These are phyloP conservation scores for Drosophila aff. DNA, from an alignment of 1,140 invertebrate genomes.

Conservation along the genomic window DNA sequence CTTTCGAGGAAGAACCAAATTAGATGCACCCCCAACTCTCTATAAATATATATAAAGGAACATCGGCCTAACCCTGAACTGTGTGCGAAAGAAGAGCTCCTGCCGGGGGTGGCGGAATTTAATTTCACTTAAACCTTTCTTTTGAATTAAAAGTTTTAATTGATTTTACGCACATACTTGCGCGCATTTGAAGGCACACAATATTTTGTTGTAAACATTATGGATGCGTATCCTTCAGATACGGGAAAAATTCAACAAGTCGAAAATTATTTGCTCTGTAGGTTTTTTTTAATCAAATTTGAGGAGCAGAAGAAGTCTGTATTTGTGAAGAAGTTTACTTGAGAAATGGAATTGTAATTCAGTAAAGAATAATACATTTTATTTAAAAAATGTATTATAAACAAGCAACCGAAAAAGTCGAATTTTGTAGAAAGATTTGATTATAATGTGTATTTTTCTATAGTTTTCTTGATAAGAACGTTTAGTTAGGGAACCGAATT, in stretches of 20 bases:
- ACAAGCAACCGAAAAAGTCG: too few species aligned
- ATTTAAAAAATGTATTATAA: too few species aligned
- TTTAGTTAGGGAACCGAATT: neutral
- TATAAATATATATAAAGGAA: neutral
- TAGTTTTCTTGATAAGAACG: neutral
- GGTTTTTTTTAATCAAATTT: neutral
- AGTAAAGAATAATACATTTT: too few species aligned
- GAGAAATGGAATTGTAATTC: too few species aligned
- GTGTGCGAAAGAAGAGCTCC: neutral
- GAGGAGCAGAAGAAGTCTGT: neutral
- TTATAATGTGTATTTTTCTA: neutral
- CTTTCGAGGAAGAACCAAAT: neutral
- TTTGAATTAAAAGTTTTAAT: conserved; percentile 79
- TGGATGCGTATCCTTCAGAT: conserved; percentile 10
- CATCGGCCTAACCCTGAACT: neutral
- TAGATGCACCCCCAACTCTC: neutral
- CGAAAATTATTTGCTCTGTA: neutral
- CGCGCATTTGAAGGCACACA: conserved; percentile 32
- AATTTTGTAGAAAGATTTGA: too few species aligned
- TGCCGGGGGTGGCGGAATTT: conserved; percentile 24
- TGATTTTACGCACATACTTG: conserved; percentile 61
- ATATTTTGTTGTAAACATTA: conserved; percentile 32
- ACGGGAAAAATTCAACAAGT: neutral
- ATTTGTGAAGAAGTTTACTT: neutral
- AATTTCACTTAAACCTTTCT: conserved; percentile 78